phyloP scores from a whole-genome alignment of 2,888 invertebrate genomes.

The Eustalomyia histrio region DNA sequence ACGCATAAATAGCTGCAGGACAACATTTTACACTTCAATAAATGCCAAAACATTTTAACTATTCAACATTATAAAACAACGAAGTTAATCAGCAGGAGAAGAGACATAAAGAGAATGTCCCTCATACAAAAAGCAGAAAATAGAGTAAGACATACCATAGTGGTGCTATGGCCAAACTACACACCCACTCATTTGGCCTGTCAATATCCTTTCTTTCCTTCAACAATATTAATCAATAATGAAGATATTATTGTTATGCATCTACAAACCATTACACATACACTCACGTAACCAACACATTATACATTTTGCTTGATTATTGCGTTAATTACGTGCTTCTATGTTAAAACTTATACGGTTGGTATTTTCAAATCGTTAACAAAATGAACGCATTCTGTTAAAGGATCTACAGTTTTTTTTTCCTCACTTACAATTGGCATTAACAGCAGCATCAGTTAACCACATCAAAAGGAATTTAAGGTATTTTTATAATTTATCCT shows the following conservation, averaged over 20 bases:
- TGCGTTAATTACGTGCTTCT: slow-evolving; percentile 64
- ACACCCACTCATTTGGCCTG: neutral
- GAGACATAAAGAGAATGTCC: neutral
- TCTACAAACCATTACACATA: slow-evolving; percentile 2
- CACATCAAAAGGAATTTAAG: slow-evolving; percentile 63
- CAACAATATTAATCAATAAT: neutral
- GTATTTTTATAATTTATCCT: slow-evolving; percentile 50
- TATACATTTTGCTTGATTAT: slow-evolving; percentile 45
- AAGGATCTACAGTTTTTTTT: neutral
- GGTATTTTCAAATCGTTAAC: slow-evolving; percentile 23
- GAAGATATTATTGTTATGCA: neutral
- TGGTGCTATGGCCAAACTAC: neutral
- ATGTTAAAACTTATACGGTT: slow-evolving; percentile 26
- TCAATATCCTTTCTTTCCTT: neutral
- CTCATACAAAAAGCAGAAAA: neutral
- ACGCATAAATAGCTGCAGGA: slow-evolving; percentile 67
- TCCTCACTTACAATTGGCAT: neutral
- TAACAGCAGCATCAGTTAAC: slow-evolving; percentile 26
- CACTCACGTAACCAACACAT: slow-evolving; percentile 3
- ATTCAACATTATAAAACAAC: slow-evolving; percentile 27
- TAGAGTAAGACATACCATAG: neutral
- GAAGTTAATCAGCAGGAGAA: slow-evolving; percentile 22
- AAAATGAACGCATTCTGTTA: slow-evolving; percentile 31
- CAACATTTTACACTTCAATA: slow-evolving; percentile 62
- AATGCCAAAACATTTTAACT: slow-evolving; percentile 64